Evolutionary conservation across 2,113 vertebrate species (phyloP), one percentile per base, ranked within the genome.

Genomic region (Marcusenius ussheri): DNA sequence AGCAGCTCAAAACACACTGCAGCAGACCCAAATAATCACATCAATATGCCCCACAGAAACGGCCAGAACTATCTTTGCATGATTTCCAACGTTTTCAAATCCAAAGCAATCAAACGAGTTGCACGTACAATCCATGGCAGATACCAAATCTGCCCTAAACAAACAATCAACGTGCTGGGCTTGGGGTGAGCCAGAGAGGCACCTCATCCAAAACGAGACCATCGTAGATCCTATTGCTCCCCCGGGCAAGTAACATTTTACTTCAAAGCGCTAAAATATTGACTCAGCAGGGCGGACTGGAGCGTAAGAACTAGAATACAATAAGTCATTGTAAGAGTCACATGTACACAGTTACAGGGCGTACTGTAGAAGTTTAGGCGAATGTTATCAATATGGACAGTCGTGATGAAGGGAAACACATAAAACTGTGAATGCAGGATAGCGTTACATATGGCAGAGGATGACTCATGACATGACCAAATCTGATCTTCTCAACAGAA

Each of bases 191-290:
- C 5, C 74, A 42, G 35, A 42, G 1, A 8, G 15, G 17, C 15
- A 19, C 35, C 74, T 42, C 74, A 19, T 35, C 74, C 35, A 80
- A 42, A 80, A 42, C 35, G 4, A 80, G 74, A 80, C 74, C 74
- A 80, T 80, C 35, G 17, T 42, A 80, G 35, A 80, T 80, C 74
- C 31, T 80, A 80, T 80, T 42, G 74, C 74, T 80, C 74, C 74
- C 74, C 35, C 5, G 15, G 74, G 74, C 35, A 80, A 42, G 13
- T 19, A 80, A 80, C 74, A n/a, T 42, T 80, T 80, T 42, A 80
- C 74, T 80, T 80, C 74, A 80, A 80, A 80, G 74, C 8, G 35
- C 74, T 42, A 80, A 80, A 80, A 80, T 80, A 80, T 80, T 80
- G 74, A 80, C 74, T 80, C 74, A 80, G 74, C 74, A 80, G 74